Evolutionary conservation across 2,113 vertebrate species (phyloP).

Genomic region (Oncorhynchus keta): DNA sequence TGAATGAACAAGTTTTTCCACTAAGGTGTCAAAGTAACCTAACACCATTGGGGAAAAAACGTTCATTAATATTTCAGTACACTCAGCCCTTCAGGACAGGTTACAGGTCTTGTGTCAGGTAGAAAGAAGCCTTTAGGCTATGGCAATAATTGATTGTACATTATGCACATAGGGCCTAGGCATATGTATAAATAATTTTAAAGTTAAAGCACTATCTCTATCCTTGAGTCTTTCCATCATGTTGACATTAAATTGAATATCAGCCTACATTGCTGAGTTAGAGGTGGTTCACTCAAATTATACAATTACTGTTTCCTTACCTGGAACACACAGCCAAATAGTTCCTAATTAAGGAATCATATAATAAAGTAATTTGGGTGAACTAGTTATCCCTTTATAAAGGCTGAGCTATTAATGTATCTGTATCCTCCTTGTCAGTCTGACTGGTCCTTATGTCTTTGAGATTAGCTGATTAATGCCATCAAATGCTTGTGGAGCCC

Average conservation of each 20-base stretch:
- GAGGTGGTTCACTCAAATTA: too few species aligned
- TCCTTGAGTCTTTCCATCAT: neutral
- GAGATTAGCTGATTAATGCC: neutral
- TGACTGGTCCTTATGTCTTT: too few species aligned
- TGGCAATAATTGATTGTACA: conserved; percentile 49
- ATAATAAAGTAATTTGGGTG: too few species aligned
- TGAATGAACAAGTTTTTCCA: neutral
- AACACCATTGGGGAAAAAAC: conserved; percentile 43
- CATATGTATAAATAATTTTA: neutral
- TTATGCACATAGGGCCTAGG: conserved; percentile 2
- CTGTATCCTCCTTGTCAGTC: too few species aligned
- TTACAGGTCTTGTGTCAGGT: conserved; percentile 48
- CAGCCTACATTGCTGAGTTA: neutral
- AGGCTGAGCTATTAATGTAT: too few species aligned
- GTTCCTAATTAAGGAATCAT: too few species aligned
- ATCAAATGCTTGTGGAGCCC: too few species aligned
- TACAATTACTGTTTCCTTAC: too few species aligned
- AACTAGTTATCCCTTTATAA: too few species aligned
- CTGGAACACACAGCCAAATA: too few species aligned
- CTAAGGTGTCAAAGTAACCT: neutral
- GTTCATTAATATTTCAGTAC: conserved; percentile 50
- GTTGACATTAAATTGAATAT: neutral
- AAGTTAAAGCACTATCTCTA: neutral
- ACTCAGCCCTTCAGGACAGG: conserved; percentile 41
- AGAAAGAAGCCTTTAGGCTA: conserved; percentile 2